Conservation (phyloP, 2,888 invertebrate genomes). For the Epinotia nisella region DNA sequence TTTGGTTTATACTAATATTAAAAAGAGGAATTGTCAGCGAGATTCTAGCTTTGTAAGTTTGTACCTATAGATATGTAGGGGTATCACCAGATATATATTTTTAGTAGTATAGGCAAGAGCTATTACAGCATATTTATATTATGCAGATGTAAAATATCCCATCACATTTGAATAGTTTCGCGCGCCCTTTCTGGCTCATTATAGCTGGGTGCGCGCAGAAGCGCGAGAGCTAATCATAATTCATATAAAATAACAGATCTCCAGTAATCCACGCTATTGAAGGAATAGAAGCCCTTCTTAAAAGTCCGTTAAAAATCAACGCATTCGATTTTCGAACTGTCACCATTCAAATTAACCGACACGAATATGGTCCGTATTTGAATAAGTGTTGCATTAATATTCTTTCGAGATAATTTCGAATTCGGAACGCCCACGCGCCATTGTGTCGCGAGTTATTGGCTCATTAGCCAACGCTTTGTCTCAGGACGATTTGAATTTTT, state of each 20-base stretch:
- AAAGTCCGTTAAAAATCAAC: constrained; percentile 25
- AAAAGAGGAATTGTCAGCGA: too few relatives aligned
- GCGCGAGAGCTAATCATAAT: not conserved
- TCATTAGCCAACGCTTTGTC: constrained; percentile 80
- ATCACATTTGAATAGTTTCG: too few relatives aligned
- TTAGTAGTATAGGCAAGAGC: too few relatives aligned
- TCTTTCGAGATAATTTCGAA: constrained; percentile 83
- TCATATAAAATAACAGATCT: not conserved
- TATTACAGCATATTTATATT: too few relatives aligned
- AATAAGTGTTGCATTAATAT: constrained; percentile 84
- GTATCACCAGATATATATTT: too few relatives aligned
- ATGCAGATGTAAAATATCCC: too few relatives aligned
- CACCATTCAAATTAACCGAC: constrained; percentile 76
- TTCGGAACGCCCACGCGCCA: constrained; percentile 80
- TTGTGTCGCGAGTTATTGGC: constrained; percentile 83
- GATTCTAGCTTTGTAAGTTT: too few relatives aligned
- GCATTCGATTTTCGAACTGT: constrained; percentile 52
- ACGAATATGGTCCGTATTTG: constrained; percentile 83
- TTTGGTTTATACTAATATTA: too few relatives aligned
- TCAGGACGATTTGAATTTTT: constrained; percentile 79
- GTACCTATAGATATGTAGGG: too few relatives aligned
- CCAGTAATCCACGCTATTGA: not conserved
- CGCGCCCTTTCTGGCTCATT: too few relatives aligned
- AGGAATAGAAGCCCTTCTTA: constrained; percentile 4
- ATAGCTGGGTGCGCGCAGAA: not conserved